Base-by-base conservation (phyloP, 2,797 vertebrate species). In the Myioborus miniatus region DNA sequence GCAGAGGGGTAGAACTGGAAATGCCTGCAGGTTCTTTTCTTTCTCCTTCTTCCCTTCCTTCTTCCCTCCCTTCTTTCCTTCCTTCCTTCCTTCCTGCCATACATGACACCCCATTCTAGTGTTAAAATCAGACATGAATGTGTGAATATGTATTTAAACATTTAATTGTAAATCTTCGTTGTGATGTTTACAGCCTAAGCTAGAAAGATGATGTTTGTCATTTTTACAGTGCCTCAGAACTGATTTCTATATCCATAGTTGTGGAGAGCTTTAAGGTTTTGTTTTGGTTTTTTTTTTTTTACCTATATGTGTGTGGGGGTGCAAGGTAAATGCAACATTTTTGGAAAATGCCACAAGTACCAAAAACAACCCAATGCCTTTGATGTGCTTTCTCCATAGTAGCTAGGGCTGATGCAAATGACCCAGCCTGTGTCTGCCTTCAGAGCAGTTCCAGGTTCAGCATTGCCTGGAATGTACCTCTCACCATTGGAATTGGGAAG, bases 211-310 rank as follows among this genome's bases (percentile, higher is more conserved):
- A 93, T 95, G 96, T 97, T 97, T 87, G 83, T 96, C 91, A 81
- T 93, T 97, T 97, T 98, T 96, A 93, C 90, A 97, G 96, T 97
- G 97, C 96, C 95, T 97, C 97, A 95, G 29, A 93, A 93, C 93
- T 94, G 46, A 94, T 97, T 97, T 98, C 91, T 94, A 27, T 87
- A 82, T 93, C 87, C 95, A 89, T 95, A 93, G 86, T 97, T 70
- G 87, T 96, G 91, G 93, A 88, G 47, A 96, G 92, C 91, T 97
- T 97, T 97, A 96, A 96, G 63, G 60, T 36, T 86, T 91, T 67
- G 53, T 36, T 86, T 87, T 58, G 15, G 15, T 64, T 74, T 41
- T 53, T 58, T 72, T 52, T 93, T 77, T 46, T 55, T 62, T 81
- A 67, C 14, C 34, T 58, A 30, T 77, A 3, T 41, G 76, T 30